Evolutionary conservation across 2,797 vertebrate genomes (phyloP).

Genomic region (Amblyraja radiata): DNA sequence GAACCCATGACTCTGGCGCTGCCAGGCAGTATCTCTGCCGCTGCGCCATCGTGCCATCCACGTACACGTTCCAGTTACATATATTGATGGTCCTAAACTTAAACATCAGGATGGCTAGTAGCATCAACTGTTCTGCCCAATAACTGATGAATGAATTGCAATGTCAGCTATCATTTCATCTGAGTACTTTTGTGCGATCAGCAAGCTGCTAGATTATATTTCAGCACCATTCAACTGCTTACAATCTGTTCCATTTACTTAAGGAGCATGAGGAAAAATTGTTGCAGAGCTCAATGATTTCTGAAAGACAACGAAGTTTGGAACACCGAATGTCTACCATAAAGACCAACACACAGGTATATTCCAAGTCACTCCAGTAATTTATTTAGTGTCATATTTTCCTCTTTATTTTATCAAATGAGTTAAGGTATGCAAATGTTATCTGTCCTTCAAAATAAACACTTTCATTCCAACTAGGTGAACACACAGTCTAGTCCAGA

Average conservation of each 20-base stretch:
- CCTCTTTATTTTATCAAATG: slow-evolving; percentile 29
- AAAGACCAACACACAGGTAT: slow-evolving; percentile 80
- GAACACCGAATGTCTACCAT: slow-evolving; percentile 81
- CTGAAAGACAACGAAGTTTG: slow-evolving; percentile 80
- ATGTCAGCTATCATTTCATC: background rate
- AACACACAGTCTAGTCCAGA: too few species aligned
- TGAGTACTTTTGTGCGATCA: slow-evolving; percentile 20
- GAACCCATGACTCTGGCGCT: too few species aligned
- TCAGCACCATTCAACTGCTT: background rate
- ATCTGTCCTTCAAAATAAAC: too few species aligned
- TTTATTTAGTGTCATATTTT: slow-evolving; percentile 31
- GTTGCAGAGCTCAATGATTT: slow-evolving; percentile 72
- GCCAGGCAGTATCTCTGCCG: too few species aligned
- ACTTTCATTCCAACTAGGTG: too few species aligned
- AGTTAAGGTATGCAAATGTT: background rate
- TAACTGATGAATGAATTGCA: background rate
- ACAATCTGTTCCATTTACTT: slow-evolving; percentile 40
- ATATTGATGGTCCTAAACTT: background rate
- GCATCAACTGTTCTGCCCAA: too few species aligned
- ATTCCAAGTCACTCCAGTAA: slow-evolving; percentile 16
- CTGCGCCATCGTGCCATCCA: too few species aligned
- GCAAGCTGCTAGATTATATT: slow-evolving; percentile 37
- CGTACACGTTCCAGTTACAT: background rate
- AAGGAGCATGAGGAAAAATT: slow-evolving; percentile 88
- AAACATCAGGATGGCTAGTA: background rate